phyloP scores from a whole-genome alignment of 2,113 vertebrate species.

The Myanophis thanlyinensis region DNA sequence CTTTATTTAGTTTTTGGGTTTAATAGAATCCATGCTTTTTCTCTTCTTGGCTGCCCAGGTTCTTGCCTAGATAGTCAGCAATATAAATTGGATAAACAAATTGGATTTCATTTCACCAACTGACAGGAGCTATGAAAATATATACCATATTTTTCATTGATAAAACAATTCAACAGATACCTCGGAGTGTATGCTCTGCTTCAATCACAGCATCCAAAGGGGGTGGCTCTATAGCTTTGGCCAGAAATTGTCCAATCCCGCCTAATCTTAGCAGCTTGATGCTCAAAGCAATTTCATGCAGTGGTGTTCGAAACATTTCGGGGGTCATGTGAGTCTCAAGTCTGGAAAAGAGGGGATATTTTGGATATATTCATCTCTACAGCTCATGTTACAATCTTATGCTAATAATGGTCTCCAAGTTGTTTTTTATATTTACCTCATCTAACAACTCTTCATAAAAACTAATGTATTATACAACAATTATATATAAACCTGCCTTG shows the following conservation, averaged over 20 bases:
- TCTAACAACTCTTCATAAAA: not conserved
- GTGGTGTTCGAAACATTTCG: constrained; percentile 92
- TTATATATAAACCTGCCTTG: not conserved
- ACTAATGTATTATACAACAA: not conserved
- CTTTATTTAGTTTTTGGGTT: not conserved
- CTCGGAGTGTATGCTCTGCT: constrained; percentile 87
- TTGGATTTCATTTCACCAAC: not conserved
- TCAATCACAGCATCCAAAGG: constrained; percentile 96
- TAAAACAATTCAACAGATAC: constrained; percentile 47
- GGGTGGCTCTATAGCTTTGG: constrained; percentile 96
- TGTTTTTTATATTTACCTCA: not conserved
- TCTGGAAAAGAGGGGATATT: constrained; percentile 56
- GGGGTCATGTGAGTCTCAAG: constrained; percentile 94
- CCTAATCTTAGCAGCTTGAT: constrained; percentile 92
- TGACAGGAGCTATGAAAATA: not conserved
- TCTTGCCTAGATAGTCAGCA: not conserved
- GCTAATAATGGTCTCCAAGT: not conserved
- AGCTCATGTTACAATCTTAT: not conserved
- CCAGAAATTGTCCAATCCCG: constrained; percentile 89
- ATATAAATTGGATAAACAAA: not conserved
- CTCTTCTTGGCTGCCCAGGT: not conserved
- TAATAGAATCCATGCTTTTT: not conserved
- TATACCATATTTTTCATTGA: not conserved
- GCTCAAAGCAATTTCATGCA: constrained; percentile 92
- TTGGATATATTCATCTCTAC: not conserved